These are phyloP conservation scores for Ursus arctos DNA, from an alignment of 2,113 vertebrate genomes.

Conservation along the genomic window DNA sequence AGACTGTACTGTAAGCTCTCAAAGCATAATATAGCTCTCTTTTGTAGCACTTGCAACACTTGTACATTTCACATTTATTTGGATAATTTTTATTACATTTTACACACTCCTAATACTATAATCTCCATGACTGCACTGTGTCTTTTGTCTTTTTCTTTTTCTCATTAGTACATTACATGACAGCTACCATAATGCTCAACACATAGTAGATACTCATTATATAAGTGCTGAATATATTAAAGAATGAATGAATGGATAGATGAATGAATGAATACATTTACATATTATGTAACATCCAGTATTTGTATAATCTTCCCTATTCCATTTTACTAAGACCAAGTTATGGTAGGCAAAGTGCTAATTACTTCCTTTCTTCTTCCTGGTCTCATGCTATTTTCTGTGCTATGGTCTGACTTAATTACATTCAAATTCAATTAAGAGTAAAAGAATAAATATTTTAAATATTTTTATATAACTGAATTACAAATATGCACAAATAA, in stretches of 20 bases:
- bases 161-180: neutral
- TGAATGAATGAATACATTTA: neutral
- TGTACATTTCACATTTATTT: neutral
- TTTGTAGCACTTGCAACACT: neutral
- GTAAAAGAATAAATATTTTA: neutral
- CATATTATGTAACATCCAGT: neutral
- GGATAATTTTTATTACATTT: neutral
- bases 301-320: neutral
- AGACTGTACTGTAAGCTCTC: neutral
- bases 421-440: neutral
- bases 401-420: neutral
- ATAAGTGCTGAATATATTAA: neutral
- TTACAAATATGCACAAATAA: neutral
- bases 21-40: neutral
- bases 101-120: neutral
- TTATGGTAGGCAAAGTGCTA: neutral
- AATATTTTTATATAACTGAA: slow-evolving; percentile 29
- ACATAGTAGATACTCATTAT: neutral
- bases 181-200: neutral
- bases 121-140: neutral
- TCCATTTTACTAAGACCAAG: neutral
- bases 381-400: neutral
- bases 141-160: neutral
- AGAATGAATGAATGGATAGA: neutral
- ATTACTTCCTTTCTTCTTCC: neutral